Percentiles rank a stretch among this genome's conserved stretches.
Evolutionary conservation across 2,113 vertebrate species (phyloP).

Genomic region (Zingel zingel): DNA sequence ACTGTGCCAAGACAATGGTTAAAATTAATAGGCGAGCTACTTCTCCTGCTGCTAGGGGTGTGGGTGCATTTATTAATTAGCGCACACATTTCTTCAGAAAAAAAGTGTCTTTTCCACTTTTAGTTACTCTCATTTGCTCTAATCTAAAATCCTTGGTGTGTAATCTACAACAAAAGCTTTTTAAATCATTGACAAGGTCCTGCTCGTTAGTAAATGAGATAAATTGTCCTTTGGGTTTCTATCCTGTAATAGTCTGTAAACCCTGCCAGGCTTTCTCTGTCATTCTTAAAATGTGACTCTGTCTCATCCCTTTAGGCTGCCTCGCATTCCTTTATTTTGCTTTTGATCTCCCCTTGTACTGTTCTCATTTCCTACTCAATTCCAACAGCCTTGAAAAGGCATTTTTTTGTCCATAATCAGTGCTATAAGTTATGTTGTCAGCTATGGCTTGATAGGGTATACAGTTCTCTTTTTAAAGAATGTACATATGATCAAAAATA

Average conservation of each 20-base stretch:
- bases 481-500: neutral
- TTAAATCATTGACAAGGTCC: slow-evolving; percentile 18
- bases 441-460: neutral
- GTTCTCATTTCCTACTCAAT: neutral
- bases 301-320: slow-evolving; percentile 6
- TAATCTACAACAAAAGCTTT: slow-evolving; percentile 4
- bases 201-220: slow-evolving; percentile 41
- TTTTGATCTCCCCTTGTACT: slow-evolving; percentile 23
- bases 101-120: neutral
- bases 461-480: neutral
- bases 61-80: no score
- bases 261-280: slow-evolving; percentile 13
- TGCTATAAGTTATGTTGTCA: neutral
- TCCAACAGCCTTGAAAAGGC: neutral
- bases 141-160: neutral
- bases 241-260: slow-evolving; percentile 3
- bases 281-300: neutral
- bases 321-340: neutral
- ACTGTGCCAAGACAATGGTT: no score
- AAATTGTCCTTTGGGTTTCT: slow-evolving; percentile 24
- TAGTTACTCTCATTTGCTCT: neutral
- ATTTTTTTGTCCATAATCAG: neutral
- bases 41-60: no score
- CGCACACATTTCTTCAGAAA: no score
- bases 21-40: no score